These are phyloP conservation scores for Leptopterna dolabrata DNA, from an alignment of 2,888 invertebrate species.

Conservation along the genomic window DNA sequence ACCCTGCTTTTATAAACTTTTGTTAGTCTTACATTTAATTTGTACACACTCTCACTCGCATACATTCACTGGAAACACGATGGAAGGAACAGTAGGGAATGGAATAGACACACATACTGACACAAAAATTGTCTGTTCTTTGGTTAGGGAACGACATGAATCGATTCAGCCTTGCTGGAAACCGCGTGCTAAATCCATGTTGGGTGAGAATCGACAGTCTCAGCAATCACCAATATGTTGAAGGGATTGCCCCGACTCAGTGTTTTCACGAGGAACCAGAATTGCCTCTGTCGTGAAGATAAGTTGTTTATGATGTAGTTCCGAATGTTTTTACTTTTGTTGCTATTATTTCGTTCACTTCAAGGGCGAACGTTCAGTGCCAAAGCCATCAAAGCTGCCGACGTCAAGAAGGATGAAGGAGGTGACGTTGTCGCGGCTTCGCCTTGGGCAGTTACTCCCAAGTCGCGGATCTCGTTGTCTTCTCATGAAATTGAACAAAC, in stretches of 20 bases:
- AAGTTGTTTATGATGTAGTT: not conserved
- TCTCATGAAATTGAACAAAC: slow-evolving; percentile 13
- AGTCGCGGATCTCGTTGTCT: slow-evolving; percentile 58
- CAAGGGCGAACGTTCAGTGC: not conserved
- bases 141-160: not conserved
- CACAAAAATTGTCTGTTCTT: not conserved
- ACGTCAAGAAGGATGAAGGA: not conserved
- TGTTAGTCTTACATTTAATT: not conserved
- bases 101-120: not conserved
- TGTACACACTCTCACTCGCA: not conserved
- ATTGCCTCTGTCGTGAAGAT: not conserved
- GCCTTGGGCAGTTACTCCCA: slow-evolving; percentile 56
- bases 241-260: not conserved
- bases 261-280: not conserved
- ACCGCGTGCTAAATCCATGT: not conserved
- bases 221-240: not conserved
- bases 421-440: not conserved
- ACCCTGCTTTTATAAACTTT: not conserved
- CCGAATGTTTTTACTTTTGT: not conserved
- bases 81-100: not conserved
- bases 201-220: not conserved
- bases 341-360: not conserved
- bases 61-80: not conserved
- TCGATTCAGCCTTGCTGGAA: not conserved
- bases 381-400: not conserved